Conservation (phyloP, 37 sponge, comb jelly and placozoan genomes). For the Cliona cf. orientalis region DNA sequence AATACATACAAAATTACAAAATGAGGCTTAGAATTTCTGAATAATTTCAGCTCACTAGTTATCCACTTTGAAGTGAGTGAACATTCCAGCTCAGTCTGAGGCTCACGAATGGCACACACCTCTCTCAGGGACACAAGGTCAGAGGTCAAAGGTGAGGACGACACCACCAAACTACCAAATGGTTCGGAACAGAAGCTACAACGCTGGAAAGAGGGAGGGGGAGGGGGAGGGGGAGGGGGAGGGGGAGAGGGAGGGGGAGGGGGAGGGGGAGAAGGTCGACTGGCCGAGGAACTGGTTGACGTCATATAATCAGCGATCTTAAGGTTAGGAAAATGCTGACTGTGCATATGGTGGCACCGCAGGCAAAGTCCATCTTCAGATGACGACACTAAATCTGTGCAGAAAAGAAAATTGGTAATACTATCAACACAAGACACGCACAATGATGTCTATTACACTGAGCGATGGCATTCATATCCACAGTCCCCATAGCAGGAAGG, state of each 20-base stretch:
- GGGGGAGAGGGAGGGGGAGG: not conserved
- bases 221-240: not conserved
- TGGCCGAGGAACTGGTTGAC: not conserved
- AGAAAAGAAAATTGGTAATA: no score
- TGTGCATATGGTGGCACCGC: not conserved
- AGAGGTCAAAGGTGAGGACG: no score
- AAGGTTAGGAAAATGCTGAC: no score
- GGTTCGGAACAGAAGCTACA: no score
- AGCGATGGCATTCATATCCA: no score
- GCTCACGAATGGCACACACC: not conserved
- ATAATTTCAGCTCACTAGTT: not conserved
- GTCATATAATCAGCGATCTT: no score
- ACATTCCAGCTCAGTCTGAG: not conserved
- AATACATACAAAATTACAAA: not conserved
- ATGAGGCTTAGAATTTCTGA: not conserved
- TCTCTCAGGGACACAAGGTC: not conserved
- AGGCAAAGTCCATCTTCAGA: no score
- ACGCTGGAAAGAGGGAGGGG: not conserved
- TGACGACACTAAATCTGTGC: no score
- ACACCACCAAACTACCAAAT: no score
- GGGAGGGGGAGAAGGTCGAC: slow-evolving; percentile 29
- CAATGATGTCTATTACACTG: no score
- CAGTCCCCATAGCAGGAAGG: no score
- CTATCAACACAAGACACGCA: no score
- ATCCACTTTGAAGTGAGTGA: not conserved